Evolutionary conservation across 2,113 vertebrate species (phyloP).

Genomic region (Phaetusa simplex): DNA sequence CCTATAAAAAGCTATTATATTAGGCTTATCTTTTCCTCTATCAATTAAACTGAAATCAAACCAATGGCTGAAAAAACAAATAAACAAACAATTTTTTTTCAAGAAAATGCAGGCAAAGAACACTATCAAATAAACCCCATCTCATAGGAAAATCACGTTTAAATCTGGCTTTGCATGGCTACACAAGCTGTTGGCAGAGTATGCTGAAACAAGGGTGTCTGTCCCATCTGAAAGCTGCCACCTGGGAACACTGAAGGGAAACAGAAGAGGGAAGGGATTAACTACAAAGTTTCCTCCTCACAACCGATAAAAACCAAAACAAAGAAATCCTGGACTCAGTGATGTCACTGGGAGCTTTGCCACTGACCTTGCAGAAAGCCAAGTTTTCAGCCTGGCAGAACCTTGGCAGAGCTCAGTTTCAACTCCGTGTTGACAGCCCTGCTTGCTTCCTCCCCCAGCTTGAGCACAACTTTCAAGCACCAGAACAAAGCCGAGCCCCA

Average conservation of each 20-base stretch:
- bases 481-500: accelerated
- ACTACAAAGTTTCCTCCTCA: background rate
- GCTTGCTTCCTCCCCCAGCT: background rate
- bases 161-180: background rate
- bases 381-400: background rate
- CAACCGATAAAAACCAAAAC: background rate
- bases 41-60: background rate
- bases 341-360: background rate
- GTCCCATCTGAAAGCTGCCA: background rate
- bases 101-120: background rate
- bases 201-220: background rate
- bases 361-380: background rate
- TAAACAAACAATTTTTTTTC: background rate
- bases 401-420: background rate
- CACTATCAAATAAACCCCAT: background rate
- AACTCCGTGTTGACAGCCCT: background rate
- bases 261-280: background rate
- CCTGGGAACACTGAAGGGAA: background rate
- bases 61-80: background rate
- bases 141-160: background rate
- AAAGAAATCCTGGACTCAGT: background rate
- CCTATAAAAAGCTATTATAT: background rate
- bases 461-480: background rate
- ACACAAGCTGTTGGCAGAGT: background rate
- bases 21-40: background rate